Evolutionary conservation across 2,888 invertebrate species (phyloP).

Genomic region (Acanthoscelides obtectus): DNA sequence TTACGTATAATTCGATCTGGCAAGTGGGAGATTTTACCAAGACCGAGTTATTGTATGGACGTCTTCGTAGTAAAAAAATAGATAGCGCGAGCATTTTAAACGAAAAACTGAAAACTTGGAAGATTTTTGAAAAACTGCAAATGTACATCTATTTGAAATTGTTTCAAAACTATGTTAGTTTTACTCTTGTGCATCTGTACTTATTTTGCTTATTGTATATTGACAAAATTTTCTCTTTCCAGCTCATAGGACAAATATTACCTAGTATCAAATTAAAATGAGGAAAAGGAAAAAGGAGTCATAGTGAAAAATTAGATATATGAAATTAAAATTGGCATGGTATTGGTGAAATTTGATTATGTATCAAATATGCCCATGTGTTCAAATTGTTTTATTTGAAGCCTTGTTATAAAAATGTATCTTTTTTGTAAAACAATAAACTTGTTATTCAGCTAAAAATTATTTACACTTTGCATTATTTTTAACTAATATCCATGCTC

Average conservation of each 20-base stretch:
- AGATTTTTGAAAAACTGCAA: no score
- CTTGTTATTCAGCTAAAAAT: slow-evolving; percentile 22
- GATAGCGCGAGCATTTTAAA: no score
- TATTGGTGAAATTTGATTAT: slow-evolving; percentile 24
- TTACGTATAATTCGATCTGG: no score
- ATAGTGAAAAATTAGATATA: slow-evolving; percentile 17
- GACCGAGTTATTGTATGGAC: no score
- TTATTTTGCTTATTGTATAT: background rate
- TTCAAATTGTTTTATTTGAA: slow-evolving; percentile 27
- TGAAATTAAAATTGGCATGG: slow-evolving; percentile 12
- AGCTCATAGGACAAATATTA: slow-evolving; percentile 43
- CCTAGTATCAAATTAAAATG: slow-evolving; percentile 29
- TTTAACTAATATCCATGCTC: slow-evolving; percentile 1
- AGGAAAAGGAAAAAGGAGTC: slow-evolving; percentile 21
- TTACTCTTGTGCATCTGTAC: background rate
- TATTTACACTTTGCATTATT: background rate
- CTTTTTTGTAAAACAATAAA: slow-evolving; percentile 30
- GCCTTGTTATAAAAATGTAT: slow-evolving; percentile 19
- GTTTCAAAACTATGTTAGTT: no score
- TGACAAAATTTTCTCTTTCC: slow-evolving; percentile 23
- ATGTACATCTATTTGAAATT: no score
- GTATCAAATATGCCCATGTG: slow-evolving; percentile 24
- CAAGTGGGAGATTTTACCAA: no score
- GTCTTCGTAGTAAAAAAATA: no score
- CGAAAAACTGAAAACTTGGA: no score